Evolutionary conservation across 1,140 invertebrate genomes (phyloP).

Genomic region (Brachionus manjavacas): DNA sequence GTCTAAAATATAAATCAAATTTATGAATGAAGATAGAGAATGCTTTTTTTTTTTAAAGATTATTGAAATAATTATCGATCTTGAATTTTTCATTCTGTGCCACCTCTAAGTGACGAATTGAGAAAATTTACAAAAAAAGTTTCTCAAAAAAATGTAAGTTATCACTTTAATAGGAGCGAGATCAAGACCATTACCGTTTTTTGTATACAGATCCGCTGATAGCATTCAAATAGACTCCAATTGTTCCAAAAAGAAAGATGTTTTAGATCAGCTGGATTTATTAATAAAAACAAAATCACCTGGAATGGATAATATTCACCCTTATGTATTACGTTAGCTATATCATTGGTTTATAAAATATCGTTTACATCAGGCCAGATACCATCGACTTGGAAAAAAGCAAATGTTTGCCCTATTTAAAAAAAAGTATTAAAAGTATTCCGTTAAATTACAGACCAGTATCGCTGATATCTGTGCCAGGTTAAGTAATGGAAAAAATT

Average conservation of each 20-base stretch:
- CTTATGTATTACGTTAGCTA: too few relatives aligned
- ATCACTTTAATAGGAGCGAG: too few relatives aligned
- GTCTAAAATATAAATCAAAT: too few relatives aligned
- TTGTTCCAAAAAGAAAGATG: neutral
- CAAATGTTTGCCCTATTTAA: conserved; percentile 34
- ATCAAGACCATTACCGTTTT: too few relatives aligned
- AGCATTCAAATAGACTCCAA: neutral
- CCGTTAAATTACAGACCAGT: conserved; percentile 27
- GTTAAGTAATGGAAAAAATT: neutral
- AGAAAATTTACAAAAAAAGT: too few relatives aligned
- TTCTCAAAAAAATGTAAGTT: too few relatives aligned
- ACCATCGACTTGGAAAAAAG: conserved; percentile 30
- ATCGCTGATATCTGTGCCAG: neutral
- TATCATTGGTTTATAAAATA: neutral
- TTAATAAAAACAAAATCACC: neutral
- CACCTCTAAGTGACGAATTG: too few relatives aligned
- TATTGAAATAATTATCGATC: too few relatives aligned
- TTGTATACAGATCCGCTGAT: neutral
- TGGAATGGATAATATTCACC: too few relatives aligned
- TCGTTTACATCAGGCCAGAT: neutral
- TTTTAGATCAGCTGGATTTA: neutral
- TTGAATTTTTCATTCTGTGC: too few relatives aligned
- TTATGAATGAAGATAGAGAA: too few relatives aligned
- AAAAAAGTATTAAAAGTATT: neutral
- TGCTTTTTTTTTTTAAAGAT: too few relatives aligned